These are phyloP conservation scores for Ahaetulla prasina DNA, from an alignment of 2,113 vertebrate species.

Conservation along the genomic window DNA sequence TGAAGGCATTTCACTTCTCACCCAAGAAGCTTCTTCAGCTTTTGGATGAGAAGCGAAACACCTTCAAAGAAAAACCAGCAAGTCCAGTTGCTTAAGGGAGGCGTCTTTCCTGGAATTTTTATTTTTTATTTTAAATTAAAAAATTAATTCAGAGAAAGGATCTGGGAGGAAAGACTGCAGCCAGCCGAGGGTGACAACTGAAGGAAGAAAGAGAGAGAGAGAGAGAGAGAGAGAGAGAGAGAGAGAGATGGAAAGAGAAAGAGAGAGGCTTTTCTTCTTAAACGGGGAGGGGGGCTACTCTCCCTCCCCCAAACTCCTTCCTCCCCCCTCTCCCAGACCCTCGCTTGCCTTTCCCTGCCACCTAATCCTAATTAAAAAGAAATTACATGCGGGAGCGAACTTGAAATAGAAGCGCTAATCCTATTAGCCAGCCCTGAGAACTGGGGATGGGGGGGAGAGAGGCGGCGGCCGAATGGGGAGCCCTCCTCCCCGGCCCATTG, in stretches of 20 bases:
- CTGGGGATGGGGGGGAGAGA: constrained; percentile 10
- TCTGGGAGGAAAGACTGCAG: background rate
- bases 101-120: too few species aligned
- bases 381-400: constrained; percentile 74
- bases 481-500: constrained; percentile 35
- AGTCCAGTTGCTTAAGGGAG: too few species aligned
- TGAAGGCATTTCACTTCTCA: too few species aligned
- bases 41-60: too few species aligned
- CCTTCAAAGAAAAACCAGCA: too few species aligned
- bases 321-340: background rate
- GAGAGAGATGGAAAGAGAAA: background rate
- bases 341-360: constrained; percentile 54
- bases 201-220: too few species aligned
- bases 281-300: background rate
- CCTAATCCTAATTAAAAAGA: constrained; percentile 82
- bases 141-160: background rate
- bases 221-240: too few species aligned
- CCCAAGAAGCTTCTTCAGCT: too few species aligned
- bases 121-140: too few species aligned
- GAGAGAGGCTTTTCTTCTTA: background rate
- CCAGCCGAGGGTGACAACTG: too few species aligned
- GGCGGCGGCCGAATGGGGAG: background rate
- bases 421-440: constrained; percentile 66
- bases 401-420: constrained; percentile 76
- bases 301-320: too few species aligned